Evolutionary conservation across 2,888 invertebrate species (phyloP).

Genomic region (Cantharis lateralis): DNA sequence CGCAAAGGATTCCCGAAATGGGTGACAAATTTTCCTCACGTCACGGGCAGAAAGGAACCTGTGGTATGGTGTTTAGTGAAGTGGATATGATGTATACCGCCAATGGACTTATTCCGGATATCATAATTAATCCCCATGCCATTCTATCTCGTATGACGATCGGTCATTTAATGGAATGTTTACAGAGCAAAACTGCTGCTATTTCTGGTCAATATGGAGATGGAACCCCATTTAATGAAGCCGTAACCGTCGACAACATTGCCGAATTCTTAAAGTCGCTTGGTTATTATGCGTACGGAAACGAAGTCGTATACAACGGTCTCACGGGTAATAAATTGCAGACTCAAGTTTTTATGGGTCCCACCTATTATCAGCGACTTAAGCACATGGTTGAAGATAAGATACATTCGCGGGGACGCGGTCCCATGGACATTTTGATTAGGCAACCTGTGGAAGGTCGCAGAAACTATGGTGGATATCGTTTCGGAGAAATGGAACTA

Average conservation of each 20-base stretch:
- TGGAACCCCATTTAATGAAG: constrained; percentile 99
- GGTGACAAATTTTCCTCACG: constrained; percentile 62
- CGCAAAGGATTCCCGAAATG: constrained; percentile 98
- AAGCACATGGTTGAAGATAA: constrained; percentile 99
- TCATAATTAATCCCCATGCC: constrained; percentile 99
- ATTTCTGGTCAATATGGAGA: constrained; percentile 99
- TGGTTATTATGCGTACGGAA: constrained; percentile 91
- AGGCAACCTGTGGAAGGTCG: constrained; percentile 99
- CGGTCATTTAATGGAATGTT: constrained; percentile 99
- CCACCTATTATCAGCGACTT: constrained; percentile 92
- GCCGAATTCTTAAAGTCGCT: constrained; percentile 95
- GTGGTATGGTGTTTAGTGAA: constrained; percentile 97
- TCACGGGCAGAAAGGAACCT: constrained; percentile 49
- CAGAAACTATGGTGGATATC: constrained; percentile 96
- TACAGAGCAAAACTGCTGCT: constrained; percentile 87
- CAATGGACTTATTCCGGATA: constrained; percentile 97
- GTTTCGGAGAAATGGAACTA: constrained; percentile 99
- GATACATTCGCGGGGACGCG: constrained; percentile 96
- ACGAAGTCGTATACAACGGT: constrained; percentile 96
- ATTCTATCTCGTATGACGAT: constrained; percentile 99
- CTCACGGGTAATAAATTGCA: constrained; percentile 98
- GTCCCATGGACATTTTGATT: constrained; percentile 95
- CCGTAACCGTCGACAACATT: constrained; percentile 99
- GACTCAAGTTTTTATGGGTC: constrained; percentile 94
- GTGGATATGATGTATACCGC: constrained; percentile 97